Evolutionary conservation across 2,797 vertebrate species (phyloP), one percentile per base, ranked within the genome.

Genomic region (Schizothorax lantsangensis): DNA sequence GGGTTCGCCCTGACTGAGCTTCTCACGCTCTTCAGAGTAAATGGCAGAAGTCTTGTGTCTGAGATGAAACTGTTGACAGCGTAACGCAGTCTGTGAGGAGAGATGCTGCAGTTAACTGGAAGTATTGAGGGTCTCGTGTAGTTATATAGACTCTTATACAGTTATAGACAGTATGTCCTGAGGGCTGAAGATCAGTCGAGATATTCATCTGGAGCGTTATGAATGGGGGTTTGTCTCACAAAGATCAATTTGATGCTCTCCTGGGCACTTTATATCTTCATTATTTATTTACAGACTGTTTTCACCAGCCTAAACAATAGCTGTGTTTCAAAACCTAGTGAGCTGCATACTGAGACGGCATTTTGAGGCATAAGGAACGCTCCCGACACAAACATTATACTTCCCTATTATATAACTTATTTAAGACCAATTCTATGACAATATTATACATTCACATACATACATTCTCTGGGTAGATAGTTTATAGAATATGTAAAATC

Each of bases 221-320:
- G 26, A 59, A 62, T 75, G n/a, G 36, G 49, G 9, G 49, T 26
- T 77, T 59, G 26, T 79, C 81, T 86, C 59, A 84, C 78, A 19
- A 38, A 23, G 68, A 79, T 52, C 45, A 33, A 57, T 66, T 74
- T 57, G 15, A 74, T 38, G 87, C 79, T 86, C 88, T 86, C 72
- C 2, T 43, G 15, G 40, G n/a, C 49, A 33, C 68, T 84, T 84
- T 89, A 19, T 54, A 49, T 81, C 74, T 83, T 86, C 79, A 77
- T 88, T 15, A 86, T 77, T 88, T 86, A 78, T 89, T 89, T 54
- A 88, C 79, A 30, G 45, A 77, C 23, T 64, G 36, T 73, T 86
- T 73, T 74, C 62, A 72, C 38, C 54, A 11, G 23, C 64, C 49
- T 57, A 15, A 57, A 57, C 75, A 78, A 57, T 57, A 15, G 49